These are phyloP conservation scores for Phaethon lepturus DNA, from an alignment of 2,113 vertebrate species.

Conservation along the genomic window DNA sequence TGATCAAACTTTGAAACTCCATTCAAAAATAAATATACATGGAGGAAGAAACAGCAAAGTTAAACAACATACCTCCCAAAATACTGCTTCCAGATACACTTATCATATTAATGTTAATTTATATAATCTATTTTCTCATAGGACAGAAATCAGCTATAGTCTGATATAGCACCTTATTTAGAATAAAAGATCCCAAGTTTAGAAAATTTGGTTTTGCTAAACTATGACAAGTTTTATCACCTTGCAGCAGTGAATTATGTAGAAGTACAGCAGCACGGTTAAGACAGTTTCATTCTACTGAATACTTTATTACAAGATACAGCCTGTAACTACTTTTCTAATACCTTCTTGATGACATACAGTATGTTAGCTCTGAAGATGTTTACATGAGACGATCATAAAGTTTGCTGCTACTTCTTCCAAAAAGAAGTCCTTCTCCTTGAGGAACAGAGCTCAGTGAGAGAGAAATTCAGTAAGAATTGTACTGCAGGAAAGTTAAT, in stretches of 20 bases:
- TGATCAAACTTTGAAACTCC: background rate
- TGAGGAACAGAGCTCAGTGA: background rate
- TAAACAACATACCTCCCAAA: background rate
- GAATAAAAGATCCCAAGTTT: background rate
- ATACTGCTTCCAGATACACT: background rate
- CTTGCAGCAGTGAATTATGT: background rate
- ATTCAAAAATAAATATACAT: background rate
- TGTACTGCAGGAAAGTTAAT: background rate
- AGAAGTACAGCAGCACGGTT: background rate
- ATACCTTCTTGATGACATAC: background rate
- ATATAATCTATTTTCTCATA: background rate
- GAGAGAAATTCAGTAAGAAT: background rate
- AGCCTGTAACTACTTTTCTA: background rate
- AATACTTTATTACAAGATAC: background rate
- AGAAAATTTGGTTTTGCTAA: background rate
- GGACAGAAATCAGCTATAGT: background rate
- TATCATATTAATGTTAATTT: background rate
- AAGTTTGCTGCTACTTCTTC: background rate
- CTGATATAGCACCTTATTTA: background rate
- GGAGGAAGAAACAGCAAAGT: background rate
- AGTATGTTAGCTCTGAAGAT: background rate
- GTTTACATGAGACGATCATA: background rate
- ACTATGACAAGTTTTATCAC: background rate
- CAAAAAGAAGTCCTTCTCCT: background rate
- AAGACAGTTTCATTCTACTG: background rate